Conservation (phyloP, 1,140 invertebrate genomes). For the Macrocentrus cingulum region DNA sequence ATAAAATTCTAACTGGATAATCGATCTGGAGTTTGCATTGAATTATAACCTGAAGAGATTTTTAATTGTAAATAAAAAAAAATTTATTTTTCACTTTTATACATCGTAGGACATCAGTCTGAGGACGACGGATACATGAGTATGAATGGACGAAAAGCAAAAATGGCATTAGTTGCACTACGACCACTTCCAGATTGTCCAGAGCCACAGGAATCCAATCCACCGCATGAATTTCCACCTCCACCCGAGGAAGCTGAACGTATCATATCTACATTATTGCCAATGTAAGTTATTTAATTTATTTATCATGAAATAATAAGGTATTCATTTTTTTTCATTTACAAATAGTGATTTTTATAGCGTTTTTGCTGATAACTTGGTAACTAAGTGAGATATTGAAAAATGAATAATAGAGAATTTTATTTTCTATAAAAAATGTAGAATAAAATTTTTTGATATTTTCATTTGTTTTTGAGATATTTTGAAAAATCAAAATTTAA, state of each 20-base stretch:
- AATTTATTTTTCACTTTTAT: too few species aligned
- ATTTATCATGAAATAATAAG: not conserved
- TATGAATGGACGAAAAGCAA: constrained; percentile 79
- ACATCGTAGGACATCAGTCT: constrained; percentile 68
- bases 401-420: too few species aligned
- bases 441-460: too few species aligned
- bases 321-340: too few species aligned
- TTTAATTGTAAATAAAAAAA: too few species aligned
- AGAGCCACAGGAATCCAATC: constrained; percentile 62
- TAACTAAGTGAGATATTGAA: too few species aligned
- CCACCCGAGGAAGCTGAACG: constrained; percentile 74
- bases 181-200: constrained; percentile 67
- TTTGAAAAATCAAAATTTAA: not conserved
- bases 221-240: constrained; percentile 64
- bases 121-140: constrained; percentile 89
- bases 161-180: constrained; percentile 67
- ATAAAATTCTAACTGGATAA: too few species aligned
- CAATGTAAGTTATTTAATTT: constrained; percentile 64
- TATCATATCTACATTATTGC: constrained; percentile 72
- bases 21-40: too few species aligned
- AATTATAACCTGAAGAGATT: too few species aligned
- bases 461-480: too few species aligned
- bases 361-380: not conserved
- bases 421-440: too few species aligned
- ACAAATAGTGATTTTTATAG: not conserved